Evolutionary conservation across 2,113 vertebrate species (phyloP).

Genomic region (Brachyistius frenatus): DNA sequence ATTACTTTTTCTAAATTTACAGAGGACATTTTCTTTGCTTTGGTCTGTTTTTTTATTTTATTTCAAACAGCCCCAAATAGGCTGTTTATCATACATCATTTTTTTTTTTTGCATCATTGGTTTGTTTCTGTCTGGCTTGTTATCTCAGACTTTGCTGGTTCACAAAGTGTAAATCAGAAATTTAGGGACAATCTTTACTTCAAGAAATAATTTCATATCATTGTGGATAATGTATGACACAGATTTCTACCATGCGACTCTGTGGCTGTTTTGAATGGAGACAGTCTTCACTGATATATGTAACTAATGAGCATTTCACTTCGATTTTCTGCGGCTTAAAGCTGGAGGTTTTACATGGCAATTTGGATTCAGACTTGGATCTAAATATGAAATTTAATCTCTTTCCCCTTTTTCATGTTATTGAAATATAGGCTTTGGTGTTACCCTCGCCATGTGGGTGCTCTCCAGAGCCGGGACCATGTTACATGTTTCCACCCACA

Average conservation of each 20-base stretch:
- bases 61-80: neutral
- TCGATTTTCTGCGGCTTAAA: constrained; percentile 3
- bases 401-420: constrained; percentile 20
- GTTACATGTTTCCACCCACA: neutral
- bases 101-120: neutral
- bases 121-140: neutral
- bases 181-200: neutral
- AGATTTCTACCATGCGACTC: neutral
- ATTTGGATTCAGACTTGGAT: constrained; percentile 10
- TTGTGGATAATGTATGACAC: constrained; percentile 14
- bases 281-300: constrained; percentile 1
- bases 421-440: constrained; percentile 10
- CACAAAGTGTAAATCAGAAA: neutral
- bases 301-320: constrained; percentile 30
- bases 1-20: neutral
- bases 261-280: constrained; percentile 3
- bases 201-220: neutral
- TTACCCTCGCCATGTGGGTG: neutral
- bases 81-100: neutral
- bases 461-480: neutral
- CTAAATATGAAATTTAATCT: constrained; percentile 21
- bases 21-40: neutral
- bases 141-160: constrained; percentile 6
- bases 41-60: neutral
- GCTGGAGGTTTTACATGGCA: constrained; percentile 3